A percentile compares a stretch with the other conserved stretches of the same genome.
Evolutionary conservation across 2,113 vertebrate species (phyloP).

Genomic region (Otocyon megalotis): DNA sequence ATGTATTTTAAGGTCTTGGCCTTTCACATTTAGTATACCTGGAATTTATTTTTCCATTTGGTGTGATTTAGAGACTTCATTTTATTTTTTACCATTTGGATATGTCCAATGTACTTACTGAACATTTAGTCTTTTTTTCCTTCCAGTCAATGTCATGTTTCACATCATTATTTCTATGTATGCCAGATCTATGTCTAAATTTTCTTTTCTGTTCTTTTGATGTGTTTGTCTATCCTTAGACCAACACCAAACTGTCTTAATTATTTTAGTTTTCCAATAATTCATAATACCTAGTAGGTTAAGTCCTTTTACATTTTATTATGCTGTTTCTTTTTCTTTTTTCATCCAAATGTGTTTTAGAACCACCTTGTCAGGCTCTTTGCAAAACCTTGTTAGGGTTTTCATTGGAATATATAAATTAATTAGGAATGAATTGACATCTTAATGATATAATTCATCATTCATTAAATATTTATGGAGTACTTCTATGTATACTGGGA

Average conservation of each 20-base stretch:
- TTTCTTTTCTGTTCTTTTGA: background rate
- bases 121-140: conserved; percentile 6
- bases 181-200: background rate
- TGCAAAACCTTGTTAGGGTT: conserved; percentile 11
- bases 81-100: background rate
- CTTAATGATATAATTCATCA: background rate
- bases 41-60: conserved; percentile 15
- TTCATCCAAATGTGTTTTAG: conserved; percentile 6
- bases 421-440: conserved; percentile 34
- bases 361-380: background rate
- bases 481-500: background rate
- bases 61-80: background rate
- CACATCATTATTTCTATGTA: background rate
- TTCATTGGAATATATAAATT: background rate
- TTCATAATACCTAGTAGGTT: background rate
- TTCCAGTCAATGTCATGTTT: background rate
- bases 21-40: conserved; percentile 29
- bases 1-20: background rate
- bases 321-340: background rate
- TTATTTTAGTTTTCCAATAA: conserved; percentile 39
- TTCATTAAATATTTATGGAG: background rate
- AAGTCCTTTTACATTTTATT: conserved; percentile 24
- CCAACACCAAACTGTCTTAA: background rate
- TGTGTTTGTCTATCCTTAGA: conserved; percentile 13
- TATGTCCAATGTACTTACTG: background rate